Base-by-base conservation (phyloP, 2,113 vertebrate species). In the Oenanthe oenanthe region DNA sequence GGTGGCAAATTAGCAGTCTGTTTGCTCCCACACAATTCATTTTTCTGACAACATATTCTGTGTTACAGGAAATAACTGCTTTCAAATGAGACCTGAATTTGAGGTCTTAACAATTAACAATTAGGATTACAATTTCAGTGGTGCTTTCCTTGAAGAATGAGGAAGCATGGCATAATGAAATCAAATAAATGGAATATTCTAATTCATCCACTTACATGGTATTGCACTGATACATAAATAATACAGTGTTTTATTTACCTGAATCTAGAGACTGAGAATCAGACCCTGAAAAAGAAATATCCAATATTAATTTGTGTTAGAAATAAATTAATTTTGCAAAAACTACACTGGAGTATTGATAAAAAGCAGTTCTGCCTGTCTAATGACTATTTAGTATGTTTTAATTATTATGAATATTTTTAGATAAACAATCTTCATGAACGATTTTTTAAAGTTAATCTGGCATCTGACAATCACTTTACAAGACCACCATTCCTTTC, bases 251-350 rank as follows among this genome's bases (percentile, higher is more conserved):
- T 85, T 57, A 89, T 88, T 98, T 99, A 99, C 99, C 99, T 98
- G 99, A 98, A 95, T 99, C 99, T 95, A 98, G 97, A 83, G 98
- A 99, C 82, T 98, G 98, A 95, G 98, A 98, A 92, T 99, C 99
- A 98, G 98, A 98, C 51, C 99, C 99, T 99, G 97, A 92, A 97
- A 96, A 79, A 97, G 63, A 96, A 96, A 94, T 17, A 58, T 21
- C 34, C 81, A 91, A 6, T 48, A 47, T 93, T 82, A 91, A n/a
- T 32, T 57, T 84, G 12, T 72, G 40, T 24, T 56, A 81, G 45
- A 81, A 81, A 78, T 12, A 62, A 91, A 86, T 36, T 60, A 29
- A 78, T 56, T 62, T 79, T 42, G 38, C 19, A 83, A 86, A 80
- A 62, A 47, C 0, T 47, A n/a, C 45, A 53, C 5, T 20, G 2